Evolutionary conservation across 2,888 invertebrate genomes (phyloP), one percentile per base, ranked within the genome.

Genomic region (Archaeoteleia sp.): DNA sequence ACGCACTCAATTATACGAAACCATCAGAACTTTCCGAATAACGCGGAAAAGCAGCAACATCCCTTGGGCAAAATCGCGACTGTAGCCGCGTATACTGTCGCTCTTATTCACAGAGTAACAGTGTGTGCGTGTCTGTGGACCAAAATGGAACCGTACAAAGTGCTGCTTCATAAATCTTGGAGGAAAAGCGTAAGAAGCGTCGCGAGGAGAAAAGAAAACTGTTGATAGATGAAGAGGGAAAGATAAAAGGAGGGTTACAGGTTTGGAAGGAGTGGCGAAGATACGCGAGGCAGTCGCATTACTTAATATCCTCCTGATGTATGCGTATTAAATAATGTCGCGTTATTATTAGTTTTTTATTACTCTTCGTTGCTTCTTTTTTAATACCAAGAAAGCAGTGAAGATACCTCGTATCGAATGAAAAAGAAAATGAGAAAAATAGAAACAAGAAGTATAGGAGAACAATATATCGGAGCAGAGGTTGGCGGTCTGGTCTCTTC

Each of bases 151-250:
- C 74, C 75, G 74, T 79, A 77, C 78, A 80, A 79, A 80, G 79
- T 78, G 77, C 78, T 77, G 74, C 78, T 79, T 78, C 79, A 80
- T 80, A 80, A 80, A 80, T 80, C 80, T 78, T 80, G 70, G 58
- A 68, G 49, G 42, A 60, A 60, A 67, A 60, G 60, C 60, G 49
- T 49, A 49, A 49, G 66, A 61, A 67, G 58, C 58, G 68, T 54
- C 67, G 65, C 45, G 62, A 51, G 65, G 71, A 75, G 73, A 70
- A 78, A 78, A 78, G 78, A 77, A 77, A 78, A 79, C 74, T 77
- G 78, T 75, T 78, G 80, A 80, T 80, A 77, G 80, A 80, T 78
- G 79, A 79, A 70, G 71, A 73, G 61, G 72, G 73, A 70, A 74
- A 68, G 67, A 63, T 57, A 67, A 58, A 53, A 53, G 58, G 65